Base-by-base conservation (phyloP, 2,888 invertebrate species). In the Drosophila subquinaria region DNA sequence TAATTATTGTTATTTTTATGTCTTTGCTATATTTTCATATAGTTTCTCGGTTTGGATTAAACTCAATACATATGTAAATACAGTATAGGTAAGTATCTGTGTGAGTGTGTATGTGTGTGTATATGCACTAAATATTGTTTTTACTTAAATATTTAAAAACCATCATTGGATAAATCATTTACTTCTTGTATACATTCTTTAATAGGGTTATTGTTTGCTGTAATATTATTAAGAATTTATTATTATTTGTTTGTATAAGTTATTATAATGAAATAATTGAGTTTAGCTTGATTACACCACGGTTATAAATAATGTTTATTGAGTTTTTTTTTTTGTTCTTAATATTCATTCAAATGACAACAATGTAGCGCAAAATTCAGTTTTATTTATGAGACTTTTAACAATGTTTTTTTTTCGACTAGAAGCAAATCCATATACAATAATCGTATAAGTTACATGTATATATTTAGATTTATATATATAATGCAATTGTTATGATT, bases 311-410 rank as follows among this genome's bases (percentile, higher is more conserved):
- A 45, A 67, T 73, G 40, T 63, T 60, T 57, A 56, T 69, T 68
- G 45, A 59, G 61, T 40, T 56, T 20, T 35, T 33, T 23, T 48
- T 55, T 36, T 55, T 36, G 43, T 38, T 20, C 43, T 48, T 48
- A 47, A 40, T 76, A 67, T 82, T 50, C 47, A 67, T 69, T 69
- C 53, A 87, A 78, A 75, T 79, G 88, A 88, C 88, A 82, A 82
- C 86, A 83, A 83, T 80, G 79, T 82, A 82, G 73, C 78, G 73
- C 73, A 86, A 86, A 82, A 76, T 72, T 73, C 66, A 50, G 48
- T 73, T 69, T 66, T 62, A 59, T 38, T 57, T 67, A 45, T 72
- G 64, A 61, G 57, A 56, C 30, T 43, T 56, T 66, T 72, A 72
- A 70, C 76, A 76, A 74, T 76, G 66, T 63, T 79, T 65, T 56